Evolutionary conservation across 2,888 invertebrate species (phyloP), one percentile per base, ranked within the genome.

Genomic region (Polyommatus icarus): DNA sequence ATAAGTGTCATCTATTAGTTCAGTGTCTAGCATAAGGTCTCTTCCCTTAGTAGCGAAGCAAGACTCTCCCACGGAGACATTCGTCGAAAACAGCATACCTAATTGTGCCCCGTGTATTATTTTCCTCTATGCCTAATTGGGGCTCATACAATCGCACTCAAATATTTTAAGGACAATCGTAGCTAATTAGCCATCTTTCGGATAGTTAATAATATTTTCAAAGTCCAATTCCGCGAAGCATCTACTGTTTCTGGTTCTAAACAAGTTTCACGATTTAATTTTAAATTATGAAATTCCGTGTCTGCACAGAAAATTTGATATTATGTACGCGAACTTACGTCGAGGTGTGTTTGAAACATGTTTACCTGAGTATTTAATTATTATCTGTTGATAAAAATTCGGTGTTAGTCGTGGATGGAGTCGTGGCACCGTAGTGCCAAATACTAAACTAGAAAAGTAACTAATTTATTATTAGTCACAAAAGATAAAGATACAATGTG

Each of bases 401-500:
- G 10, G 46, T 12, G 12, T 20, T 67, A 20, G 67, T 12, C 67
- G 32, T 61, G 61, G 0, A 24, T n/a, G n/a, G n/a, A n/a, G n/a
- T n/a, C n/a, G n/a, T n/a, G n/a, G n/a, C n/a, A n/a, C n/a, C n/a
- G n/a, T n/a, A n/a, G n/a, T n/a, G 24, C 24, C 24, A 24, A 24
- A 29, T 29, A 15, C 1, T 67, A 67, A 46, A 67, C 29, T 32
- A 67, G 29, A 15, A 67, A 67, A 32, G 18, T 67, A 67, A 67
- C 24, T 3, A 10, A 67, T 29, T 15, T 67, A 61, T 67, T 67
- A 67, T 67, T 67, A 67, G 29, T 67, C 67, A 67, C 29, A 15
- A 29, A 67, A 29, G 67, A 67, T 67, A 61, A 67, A 29, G 29
- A 67, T 29, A 67, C 67, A 67, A 67, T 29, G 67, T 67, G 1